Conservation (phyloP, 2,888 invertebrate species). For the Tyria jacobaeae region DNA sequence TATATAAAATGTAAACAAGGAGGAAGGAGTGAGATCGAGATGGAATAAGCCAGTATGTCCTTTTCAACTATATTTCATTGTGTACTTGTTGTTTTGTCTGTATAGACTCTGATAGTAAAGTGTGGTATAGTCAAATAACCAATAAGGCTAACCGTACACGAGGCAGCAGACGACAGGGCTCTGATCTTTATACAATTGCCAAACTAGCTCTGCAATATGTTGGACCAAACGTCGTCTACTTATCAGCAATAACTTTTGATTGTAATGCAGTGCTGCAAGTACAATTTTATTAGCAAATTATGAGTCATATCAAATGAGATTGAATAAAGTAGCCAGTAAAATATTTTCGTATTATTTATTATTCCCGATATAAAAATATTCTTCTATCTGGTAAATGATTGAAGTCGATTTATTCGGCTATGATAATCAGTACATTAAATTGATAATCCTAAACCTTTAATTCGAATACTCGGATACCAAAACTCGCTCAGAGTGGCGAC, state of each 20-base stretch:
- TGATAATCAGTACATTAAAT: too few relatives aligned
- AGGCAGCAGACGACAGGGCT: too few relatives aligned
- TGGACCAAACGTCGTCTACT: too few relatives aligned
- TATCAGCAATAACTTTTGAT: slow-evolving; percentile 13
- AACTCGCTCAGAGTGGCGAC: too few relatives aligned
- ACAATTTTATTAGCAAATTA: slow-evolving; percentile 82
- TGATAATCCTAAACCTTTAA: too few relatives aligned
- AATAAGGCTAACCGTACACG: not conserved
- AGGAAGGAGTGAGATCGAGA: not conserved
- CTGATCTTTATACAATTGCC: too few relatives aligned
- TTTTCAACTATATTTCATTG: not conserved
- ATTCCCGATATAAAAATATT: too few relatives aligned
- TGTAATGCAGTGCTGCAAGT: slow-evolving; percentile 59
- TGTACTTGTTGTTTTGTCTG: not conserved
- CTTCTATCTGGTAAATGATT: too few relatives aligned
- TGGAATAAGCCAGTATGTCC: not conserved
- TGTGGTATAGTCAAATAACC: not conserved
- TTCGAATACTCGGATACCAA: too few relatives aligned
- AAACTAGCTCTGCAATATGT: too few relatives aligned
- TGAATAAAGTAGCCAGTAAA: slow-evolving; percentile 80
- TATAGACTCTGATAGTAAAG: not conserved
- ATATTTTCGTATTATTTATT: slow-evolving; percentile 44
- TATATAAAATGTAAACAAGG: not conserved
- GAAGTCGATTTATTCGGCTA: too few relatives aligned
- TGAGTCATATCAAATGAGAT: slow-evolving; percentile 85